Conservation (phyloP, 2,797 vertebrate genomes). For the Hoplostethus mediterraneus region DNA sequence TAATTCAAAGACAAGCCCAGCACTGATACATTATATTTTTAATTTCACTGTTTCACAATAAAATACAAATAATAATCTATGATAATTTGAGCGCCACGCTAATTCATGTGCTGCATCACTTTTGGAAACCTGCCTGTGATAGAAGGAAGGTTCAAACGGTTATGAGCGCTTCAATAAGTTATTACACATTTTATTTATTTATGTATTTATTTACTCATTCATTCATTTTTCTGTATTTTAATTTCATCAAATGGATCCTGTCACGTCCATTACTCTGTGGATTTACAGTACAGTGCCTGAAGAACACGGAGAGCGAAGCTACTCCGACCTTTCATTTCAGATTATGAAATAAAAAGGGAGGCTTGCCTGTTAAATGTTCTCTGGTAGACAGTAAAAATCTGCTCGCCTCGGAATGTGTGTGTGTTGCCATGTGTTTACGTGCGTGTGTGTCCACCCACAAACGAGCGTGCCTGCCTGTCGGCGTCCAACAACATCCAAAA, state of each 20-base stretch:
- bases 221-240: not conserved
- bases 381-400: slow-evolving; percentile 25
- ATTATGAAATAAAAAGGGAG: slow-evolving; percentile 37
- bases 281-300: not conserved
- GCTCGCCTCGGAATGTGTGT: slow-evolving; percentile 2
- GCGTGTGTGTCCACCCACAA: not conserved
- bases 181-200: too few species aligned
- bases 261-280: not conserved
- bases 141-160: too few species aligned
- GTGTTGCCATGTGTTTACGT: slow-evolving; percentile 21
- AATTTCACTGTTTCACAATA: too few species aligned
- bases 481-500: not conserved
- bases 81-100: not conserved
- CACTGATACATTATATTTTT: too few species aligned
- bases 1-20: too few species aligned
- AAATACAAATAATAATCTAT: slow-evolving; percentile 18
- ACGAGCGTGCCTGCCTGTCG: not conserved
- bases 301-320: slow-evolving; percentile 23
- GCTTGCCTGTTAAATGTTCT: slow-evolving; percentile 38
- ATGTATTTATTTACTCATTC: too few species aligned
- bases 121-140: too few species aligned
- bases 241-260: not conserved
- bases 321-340: slow-evolving; percentile 27
- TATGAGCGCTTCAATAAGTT: too few species aligned
- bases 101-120: too few species aligned